These are phyloP conservation scores for Rhamnusium bicolor DNA, from an alignment of 2,888 invertebrate species.

Conservation along the genomic window DNA sequence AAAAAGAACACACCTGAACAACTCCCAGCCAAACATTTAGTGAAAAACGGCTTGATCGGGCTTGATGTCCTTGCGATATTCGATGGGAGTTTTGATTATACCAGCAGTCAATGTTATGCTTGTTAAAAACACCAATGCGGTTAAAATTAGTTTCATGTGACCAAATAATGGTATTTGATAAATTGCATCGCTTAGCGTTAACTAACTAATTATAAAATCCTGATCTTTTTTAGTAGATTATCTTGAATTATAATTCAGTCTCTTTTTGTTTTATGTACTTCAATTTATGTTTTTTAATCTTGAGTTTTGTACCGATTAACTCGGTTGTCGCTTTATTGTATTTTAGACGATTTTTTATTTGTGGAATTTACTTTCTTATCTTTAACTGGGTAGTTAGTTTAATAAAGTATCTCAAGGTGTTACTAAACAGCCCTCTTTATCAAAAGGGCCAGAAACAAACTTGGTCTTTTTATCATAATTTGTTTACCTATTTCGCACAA, in stretches of 20 bases:
- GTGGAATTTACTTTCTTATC: too few relatives aligned
- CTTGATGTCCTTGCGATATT: not conserved
- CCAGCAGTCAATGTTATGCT: not conserved
- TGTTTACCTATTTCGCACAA: too few relatives aligned
- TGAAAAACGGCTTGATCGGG: too few relatives aligned
- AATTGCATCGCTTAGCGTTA: not conserved
- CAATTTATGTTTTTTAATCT: too few relatives aligned
- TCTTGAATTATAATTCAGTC: not conserved
- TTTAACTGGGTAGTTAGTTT: too few relatives aligned
- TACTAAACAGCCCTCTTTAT: too few relatives aligned
- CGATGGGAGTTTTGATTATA: not conserved
- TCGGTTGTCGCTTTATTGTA: too few relatives aligned
- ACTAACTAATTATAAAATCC: not conserved
- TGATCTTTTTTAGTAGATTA: not conserved
- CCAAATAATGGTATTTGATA: not conserved
- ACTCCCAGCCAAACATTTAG: not conserved
- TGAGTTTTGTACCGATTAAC: too few relatives aligned
- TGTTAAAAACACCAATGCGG: not conserved
- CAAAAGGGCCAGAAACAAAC: too few relatives aligned
- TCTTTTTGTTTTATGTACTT: not conserved
- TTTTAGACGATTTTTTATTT: too few relatives aligned
- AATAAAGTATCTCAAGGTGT: too few relatives aligned
- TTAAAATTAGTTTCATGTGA: not conserved
- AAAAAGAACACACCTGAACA: not conserved
- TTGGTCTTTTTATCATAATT: too few relatives aligned